A percentile compares a stretch with the other conserved stretches of the same genome.
phyloP scores from a whole-genome alignment of 2,888 invertebrate genomes.

The Deroplatys truncata region DNA sequence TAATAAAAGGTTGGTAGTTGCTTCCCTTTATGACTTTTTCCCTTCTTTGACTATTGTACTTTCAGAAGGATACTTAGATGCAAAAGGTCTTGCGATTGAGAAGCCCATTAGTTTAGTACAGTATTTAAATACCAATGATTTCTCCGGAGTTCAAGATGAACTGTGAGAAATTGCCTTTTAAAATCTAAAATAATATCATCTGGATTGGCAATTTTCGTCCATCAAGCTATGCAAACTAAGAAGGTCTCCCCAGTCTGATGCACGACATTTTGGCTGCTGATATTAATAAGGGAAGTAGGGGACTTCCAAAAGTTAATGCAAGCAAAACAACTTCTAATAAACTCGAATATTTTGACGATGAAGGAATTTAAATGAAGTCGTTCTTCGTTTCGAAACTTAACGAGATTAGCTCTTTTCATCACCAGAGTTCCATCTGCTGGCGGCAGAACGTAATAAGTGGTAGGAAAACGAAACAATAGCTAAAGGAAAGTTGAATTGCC shows the following conservation, averaged over 20 bases:
- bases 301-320: background rate
- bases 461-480: background rate
- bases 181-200: background rate
- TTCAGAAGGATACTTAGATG: too few species aligned
- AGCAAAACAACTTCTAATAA: constrained; percentile 18
- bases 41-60: too few species aligned
- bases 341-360: constrained; percentile 12
- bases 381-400: constrained; percentile 7
- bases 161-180: background rate
- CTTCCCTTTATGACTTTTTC: too few species aligned
- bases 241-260: background rate
- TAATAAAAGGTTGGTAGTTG: too few species aligned
- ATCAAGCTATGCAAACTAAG: constrained; percentile 10
- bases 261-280: background rate
- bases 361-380: constrained; percentile 13
- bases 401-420: constrained; percentile 12
- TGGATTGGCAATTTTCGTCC: background rate
- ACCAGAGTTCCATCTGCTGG: background rate
- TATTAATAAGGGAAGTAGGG: constrained; percentile 6
- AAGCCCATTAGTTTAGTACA: too few species aligned
- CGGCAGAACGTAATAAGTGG: background rate
- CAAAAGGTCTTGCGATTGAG: too few species aligned
- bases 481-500: background rate
- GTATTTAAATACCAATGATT: background rate
- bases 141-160: background rate